These are phyloP conservation scores for Percopsis omiscomaycus DNA, from an alignment of 2,797 vertebrate genomes.

Conservation along the genomic window DNA sequence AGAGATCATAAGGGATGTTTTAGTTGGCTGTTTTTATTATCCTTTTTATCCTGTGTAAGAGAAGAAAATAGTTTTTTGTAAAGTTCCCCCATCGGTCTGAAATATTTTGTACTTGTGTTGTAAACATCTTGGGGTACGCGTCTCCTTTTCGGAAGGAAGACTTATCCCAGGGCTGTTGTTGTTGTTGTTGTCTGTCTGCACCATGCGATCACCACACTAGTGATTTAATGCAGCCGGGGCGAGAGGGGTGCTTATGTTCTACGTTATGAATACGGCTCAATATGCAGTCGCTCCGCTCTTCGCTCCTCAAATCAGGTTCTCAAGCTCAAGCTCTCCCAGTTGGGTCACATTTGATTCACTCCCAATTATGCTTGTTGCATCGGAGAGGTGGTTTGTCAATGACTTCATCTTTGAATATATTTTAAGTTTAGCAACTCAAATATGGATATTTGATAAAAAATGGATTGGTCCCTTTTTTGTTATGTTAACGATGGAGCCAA, in stretches of 20 bases:
- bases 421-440: slow-evolving; percentile 9
- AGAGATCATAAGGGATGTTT: slow-evolving; percentile 38
- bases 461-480: not conserved
- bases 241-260: not conserved
- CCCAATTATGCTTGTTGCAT: not conserved
- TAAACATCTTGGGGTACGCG: slow-evolving; percentile 23
- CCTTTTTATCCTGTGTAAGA: slow-evolving; percentile 13
- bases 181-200: no score
- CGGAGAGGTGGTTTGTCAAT: not conserved
- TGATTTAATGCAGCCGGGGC: no score
- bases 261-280: slow-evolving; percentile 14
- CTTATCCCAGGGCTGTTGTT: slow-evolving; percentile 11
- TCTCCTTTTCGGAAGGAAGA: slow-evolving; percentile 27
- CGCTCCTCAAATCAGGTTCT: not conserved
- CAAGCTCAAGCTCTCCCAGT: not conserved
- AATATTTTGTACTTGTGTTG: slow-evolving; percentile 27
- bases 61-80: slow-evolving; percentile 38
- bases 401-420: slow-evolving; percentile 4
- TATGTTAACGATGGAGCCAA: slow-evolving; percentile 8
- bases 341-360: not conserved
- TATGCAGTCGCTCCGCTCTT: slow-evolving; percentile 34
- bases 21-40: slow-evolving; percentile 35
- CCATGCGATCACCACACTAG: no score
- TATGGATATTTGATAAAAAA: not conserved
- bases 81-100: slow-evolving; percentile 24